These are phyloP conservation scores for Perca schrenkii DNA, from an alignment of 2,113 vertebrate genomes.

Conservation along the genomic window DNA sequence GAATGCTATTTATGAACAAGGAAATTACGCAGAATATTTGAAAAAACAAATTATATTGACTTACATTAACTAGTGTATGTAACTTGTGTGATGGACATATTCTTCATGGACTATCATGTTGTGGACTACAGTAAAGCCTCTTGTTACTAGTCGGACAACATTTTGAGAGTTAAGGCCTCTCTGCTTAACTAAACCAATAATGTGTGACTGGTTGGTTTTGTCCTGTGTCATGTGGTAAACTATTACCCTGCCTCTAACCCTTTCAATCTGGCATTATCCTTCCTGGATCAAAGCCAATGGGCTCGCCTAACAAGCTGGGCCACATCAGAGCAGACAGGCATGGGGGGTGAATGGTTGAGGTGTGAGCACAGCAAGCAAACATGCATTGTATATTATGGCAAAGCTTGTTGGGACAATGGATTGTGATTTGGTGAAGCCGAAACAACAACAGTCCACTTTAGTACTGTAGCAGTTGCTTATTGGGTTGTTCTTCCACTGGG, in stretches of 20 bases:
- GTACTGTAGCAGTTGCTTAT: neutral
- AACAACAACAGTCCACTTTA: constrained; percentile 9
- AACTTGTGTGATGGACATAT: neutral
- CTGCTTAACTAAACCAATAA: constrained; percentile 66
- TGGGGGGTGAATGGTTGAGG: constrained; percentile 7
- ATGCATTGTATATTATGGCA: constrained; percentile 38
- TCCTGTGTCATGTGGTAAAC: constrained; percentile 70
- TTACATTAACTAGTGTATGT: neutral
- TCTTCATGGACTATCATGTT: neutral
- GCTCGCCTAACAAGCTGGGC: constrained; percentile 62
- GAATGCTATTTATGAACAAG: neutral
- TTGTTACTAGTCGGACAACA: too few relatives aligned
- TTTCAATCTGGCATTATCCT: constrained; percentile 69
- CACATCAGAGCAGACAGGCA: constrained; percentile 56
- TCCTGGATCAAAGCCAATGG: constrained; percentile 63
- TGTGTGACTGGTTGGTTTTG: constrained; percentile 63
- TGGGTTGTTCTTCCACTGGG: neutral
- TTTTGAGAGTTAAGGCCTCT: constrained; percentile 23
- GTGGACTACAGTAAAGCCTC: neutral
- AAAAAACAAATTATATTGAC: too few relatives aligned
- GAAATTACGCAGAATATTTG: neutral
- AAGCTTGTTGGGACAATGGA: constrained; percentile 20
- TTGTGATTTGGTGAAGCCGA: constrained; percentile 22
- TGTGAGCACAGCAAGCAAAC: constrained; percentile 37
- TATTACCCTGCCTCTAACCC: constrained; percentile 70